Conservation (phyloP, 2,113 vertebrate species). For the Camelus bactrianus region DNA sequence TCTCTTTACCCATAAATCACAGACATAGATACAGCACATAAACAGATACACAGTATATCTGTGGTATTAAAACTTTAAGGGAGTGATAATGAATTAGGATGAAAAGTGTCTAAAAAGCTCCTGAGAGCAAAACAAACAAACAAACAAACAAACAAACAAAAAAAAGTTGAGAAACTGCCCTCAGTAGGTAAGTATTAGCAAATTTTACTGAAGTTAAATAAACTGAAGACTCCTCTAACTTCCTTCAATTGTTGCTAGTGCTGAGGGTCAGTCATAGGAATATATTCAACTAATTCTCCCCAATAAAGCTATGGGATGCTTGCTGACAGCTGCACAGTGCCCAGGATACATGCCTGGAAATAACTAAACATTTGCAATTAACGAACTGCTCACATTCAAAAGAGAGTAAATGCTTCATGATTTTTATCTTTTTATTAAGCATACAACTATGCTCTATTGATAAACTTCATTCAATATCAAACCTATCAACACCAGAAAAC, state of each 20-base stretch:
- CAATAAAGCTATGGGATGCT: background rate
- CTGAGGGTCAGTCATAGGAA: background rate
- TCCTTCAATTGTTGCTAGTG: conserved; percentile 19
- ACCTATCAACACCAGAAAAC: background rate
- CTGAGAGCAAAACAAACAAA: background rate
- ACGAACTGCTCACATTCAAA: background rate
- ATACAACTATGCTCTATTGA: background rate
- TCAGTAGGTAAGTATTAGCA: conserved; percentile 53
- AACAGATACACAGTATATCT: background rate
- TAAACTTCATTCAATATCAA: background rate
- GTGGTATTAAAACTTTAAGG: background rate
- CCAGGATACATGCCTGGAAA: background rate
- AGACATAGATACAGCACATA: background rate
- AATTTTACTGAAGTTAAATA: conserved; percentile 55
- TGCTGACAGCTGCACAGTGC: background rate
- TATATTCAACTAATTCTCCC: background rate
- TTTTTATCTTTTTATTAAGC: background rate
- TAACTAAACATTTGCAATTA: background rate
- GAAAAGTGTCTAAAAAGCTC: background rate
- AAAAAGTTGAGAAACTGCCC: background rate
- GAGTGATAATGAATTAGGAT: background rate
- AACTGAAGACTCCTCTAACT: background rate
- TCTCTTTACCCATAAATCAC: background rate
- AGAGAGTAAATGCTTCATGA: background rate
- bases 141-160: background rate